phyloP scores from a whole-genome alignment of 35 echinoderm and acorn worm species.

The Apostichopus parvimensis region DNA sequence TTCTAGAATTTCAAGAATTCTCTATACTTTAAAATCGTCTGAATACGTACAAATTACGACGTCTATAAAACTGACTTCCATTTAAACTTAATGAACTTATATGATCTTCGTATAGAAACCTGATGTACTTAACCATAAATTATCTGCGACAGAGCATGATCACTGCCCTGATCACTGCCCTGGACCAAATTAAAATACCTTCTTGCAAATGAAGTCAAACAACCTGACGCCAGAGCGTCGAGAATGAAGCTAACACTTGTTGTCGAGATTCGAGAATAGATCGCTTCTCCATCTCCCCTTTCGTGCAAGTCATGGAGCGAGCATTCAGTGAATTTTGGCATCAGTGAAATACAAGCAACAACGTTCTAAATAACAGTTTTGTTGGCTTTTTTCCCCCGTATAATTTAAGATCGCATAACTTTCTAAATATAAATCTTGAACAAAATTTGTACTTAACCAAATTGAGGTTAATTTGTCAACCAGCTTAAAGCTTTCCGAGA shows the following conservation, averaged over 20 bases:
- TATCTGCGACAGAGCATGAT: neutral
- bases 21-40: too few species aligned
- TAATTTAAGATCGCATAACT: neutral
- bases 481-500: neutral
- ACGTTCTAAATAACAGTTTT: too few species aligned
- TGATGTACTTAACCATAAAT: neutral
- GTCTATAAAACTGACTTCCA: too few species aligned
- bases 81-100: too few species aligned
- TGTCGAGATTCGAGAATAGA: neutral
- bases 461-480: conserved; percentile 28
- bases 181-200: neutral
- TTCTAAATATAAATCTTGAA: neutral
- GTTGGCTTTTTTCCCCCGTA: neutral
- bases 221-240: too few species aligned
- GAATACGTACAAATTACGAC: too few species aligned
- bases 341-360: too few species aligned
- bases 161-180: neutral
- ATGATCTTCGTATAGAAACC: neutral
- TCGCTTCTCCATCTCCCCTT: neutral
- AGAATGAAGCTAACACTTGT: too few species aligned
- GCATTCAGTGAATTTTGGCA: too few species aligned
- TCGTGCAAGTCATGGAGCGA: neutral
- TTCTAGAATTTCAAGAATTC: too few species aligned
- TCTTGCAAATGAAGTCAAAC: neutral
- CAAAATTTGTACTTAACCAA: neutral